phyloP scores from a whole-genome alignment of 2,888 invertebrate species.

The Galerucella nymphaeae region DNA sequence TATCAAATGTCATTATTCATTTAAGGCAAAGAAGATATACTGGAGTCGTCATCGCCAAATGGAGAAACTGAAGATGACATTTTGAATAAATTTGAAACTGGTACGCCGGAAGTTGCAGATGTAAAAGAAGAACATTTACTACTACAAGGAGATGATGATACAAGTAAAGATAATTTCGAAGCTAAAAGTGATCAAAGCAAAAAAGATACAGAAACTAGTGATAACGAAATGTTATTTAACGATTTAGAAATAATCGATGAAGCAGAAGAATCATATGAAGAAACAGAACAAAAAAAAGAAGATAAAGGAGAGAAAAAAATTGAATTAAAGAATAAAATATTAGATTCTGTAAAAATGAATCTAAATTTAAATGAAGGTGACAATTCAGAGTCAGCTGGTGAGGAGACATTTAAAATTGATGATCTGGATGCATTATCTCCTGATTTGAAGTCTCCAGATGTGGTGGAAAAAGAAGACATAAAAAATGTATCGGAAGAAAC shows the following conservation, averaged over 20 bases:
- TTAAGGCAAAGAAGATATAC: conserved; percentile 39
- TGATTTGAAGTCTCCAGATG: conserved; percentile 53
- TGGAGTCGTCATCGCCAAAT: conserved; percentile 2
- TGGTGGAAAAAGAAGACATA: too few species aligned
- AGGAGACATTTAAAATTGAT: conserved; percentile 3
- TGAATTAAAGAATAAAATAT: conserved; percentile 3
- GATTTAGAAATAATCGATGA: conserved; percentile 31
- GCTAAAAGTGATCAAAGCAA: neutral
- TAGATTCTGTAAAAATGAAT: conserved; percentile 16
- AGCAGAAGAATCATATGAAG: conserved; percentile 18
- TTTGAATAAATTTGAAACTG: conserved; percentile 55
- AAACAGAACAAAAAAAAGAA: conserved; percentile 34
- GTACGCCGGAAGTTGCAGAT: conserved; percentile 43
- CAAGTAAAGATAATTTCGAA: conserved; percentile 19
- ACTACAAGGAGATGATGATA: conserved; percentile 40
- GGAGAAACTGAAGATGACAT: conserved; percentile 58
- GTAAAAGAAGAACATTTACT: conserved; percentile 49
- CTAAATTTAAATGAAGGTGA: neutral
- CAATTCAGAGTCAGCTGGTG: neutral
- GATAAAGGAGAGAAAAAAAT: conserved; percentile 35
- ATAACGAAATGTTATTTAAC: conserved; percentile 11
- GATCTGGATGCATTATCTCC: conserved; percentile 4
- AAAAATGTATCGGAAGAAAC: neutral
- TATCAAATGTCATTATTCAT: neutral
- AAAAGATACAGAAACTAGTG: neutral